These are phyloP conservation scores for Alcedo quadribrachys DNA, from an alignment of 2,797 vertebrate species.

Conservation along the genomic window DNA sequence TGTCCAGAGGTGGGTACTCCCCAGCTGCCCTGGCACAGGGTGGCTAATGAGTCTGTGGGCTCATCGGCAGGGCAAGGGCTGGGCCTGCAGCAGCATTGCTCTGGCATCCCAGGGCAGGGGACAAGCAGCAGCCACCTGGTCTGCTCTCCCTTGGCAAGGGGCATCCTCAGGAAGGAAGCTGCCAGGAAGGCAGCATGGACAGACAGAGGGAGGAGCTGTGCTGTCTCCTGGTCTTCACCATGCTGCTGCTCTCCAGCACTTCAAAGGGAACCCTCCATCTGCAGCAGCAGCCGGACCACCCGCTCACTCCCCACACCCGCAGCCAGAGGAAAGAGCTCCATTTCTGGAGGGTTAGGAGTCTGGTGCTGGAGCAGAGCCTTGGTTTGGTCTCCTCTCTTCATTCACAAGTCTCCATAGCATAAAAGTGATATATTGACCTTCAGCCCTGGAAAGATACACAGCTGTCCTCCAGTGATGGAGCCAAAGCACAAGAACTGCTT, in stretches of 20 bases:
- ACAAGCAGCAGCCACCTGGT: neutral
- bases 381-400: neutral
- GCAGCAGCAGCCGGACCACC: conserved; percentile 14
- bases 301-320: neutral
- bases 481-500: neutral
- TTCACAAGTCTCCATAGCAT: neutral
- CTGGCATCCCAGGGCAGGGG: neutral
- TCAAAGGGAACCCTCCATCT: neutral
- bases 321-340: neutral
- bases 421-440: neutral
- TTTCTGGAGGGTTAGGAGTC: neutral
- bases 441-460: neutral
- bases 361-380: neutral
- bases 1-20: neutral
- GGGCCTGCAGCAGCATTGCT: neutral
- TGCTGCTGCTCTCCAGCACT: neutral
- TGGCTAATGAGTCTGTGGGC: accelerated
- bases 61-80: neutral
- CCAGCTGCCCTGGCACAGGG: neutral
- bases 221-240: neutral
- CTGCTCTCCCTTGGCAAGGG: neutral
- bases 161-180: neutral
- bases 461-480: neutral
- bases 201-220: neutral
- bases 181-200: neutral